Evolutionary conservation across 2,113 vertebrate genomes (phyloP).

Genomic region (Electrona antarctica): DNA sequence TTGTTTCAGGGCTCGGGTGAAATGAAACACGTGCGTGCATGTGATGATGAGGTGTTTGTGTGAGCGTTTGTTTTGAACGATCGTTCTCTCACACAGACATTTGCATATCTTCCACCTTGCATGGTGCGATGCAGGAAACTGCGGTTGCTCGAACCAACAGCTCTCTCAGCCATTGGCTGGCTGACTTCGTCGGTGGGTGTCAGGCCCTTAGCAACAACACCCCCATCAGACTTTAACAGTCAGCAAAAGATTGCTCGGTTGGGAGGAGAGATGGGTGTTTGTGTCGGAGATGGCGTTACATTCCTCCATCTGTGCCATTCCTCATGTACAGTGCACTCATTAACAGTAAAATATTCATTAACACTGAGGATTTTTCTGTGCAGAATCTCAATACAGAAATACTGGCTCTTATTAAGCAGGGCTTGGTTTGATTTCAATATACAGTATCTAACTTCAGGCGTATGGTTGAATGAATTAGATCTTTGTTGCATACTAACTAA

Average conservation of each 20-base stretch:
- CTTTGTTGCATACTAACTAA: neutral
- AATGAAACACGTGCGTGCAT: constrained; percentile 13
- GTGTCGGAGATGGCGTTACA: neutral
- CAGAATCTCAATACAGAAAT: neutral
- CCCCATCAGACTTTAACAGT: constrained; percentile 49
- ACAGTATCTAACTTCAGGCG: neutral
- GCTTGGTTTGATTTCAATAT: neutral
- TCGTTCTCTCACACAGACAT: constrained; percentile 20
- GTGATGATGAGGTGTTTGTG: constrained; percentile 14
- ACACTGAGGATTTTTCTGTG: neutral
- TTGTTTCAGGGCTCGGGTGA: constrained; percentile 20
- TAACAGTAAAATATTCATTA: neutral
- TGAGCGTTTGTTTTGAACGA: neutral
- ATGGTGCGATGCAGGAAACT: constrained; percentile 60
- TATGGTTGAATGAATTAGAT: neutral
- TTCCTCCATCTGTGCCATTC: neutral
- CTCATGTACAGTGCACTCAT: neutral
- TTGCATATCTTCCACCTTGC: constrained; percentile 49
- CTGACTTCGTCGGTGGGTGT: constrained; percentile 44
- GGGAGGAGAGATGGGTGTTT: constrained; percentile 19
- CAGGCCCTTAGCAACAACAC: constrained; percentile 56
- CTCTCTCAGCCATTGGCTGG: constrained; percentile 54
- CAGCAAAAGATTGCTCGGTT: constrained; percentile 5
- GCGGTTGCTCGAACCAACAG: constrained; percentile 55
- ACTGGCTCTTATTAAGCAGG: neutral